A percentile compares a stretch with the other conserved stretches of the same genome.
These are phyloP conservation scores for Eumaeus atala DNA, from an alignment of 1,140 invertebrate genomes.

Conservation along the genomic window DNA sequence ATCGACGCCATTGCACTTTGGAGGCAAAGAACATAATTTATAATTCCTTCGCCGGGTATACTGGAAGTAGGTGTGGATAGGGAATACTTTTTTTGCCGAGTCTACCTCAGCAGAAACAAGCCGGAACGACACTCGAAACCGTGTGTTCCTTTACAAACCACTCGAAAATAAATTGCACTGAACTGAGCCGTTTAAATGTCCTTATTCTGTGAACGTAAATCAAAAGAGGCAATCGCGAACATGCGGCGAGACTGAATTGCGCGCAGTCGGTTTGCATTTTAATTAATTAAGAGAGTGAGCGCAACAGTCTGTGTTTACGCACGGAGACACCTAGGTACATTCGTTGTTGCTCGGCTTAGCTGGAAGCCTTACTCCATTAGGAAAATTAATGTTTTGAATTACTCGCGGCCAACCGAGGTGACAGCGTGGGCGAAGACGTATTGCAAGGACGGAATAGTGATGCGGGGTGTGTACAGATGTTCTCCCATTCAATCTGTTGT, in stretches of 20 bases:
- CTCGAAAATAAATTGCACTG: conserved; percentile 22
- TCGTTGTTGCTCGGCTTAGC: conserved; percentile 52
- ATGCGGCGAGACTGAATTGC: conserved; percentile 28
- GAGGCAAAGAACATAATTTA: no score
- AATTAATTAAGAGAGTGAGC: conserved; percentile 50
- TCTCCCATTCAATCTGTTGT: conserved; percentile 11
- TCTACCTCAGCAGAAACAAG: conserved; percentile 9
- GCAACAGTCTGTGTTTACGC: conserved; percentile 50
- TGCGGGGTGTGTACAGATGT: conserved; percentile 11
- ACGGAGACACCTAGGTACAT: conserved; percentile 46
- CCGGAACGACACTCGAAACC: conserved; percentile 9
- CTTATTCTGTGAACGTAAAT: conserved; percentile 36
- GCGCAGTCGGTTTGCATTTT: conserved; percentile 55
- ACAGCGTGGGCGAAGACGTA: conserved; percentile 30
- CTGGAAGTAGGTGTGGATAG: conserved; percentile 7
- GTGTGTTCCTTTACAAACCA: conserved; percentile 21
- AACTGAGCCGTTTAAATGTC: conserved; percentile 19
- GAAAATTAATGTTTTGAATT: conserved; percentile 72
- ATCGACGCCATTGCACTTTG: no score
- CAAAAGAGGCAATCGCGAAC: conserved; percentile 42
- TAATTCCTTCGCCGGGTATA: not conserved
- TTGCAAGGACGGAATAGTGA: conserved; percentile 27
- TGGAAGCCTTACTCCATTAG: conserved; percentile 67
- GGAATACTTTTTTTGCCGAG: conserved; percentile 11
- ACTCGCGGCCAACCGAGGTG: conserved; percentile 38